Conservation (phyloP, 2,113 vertebrate species). For the Sylvicapra grimmia region DNA sequence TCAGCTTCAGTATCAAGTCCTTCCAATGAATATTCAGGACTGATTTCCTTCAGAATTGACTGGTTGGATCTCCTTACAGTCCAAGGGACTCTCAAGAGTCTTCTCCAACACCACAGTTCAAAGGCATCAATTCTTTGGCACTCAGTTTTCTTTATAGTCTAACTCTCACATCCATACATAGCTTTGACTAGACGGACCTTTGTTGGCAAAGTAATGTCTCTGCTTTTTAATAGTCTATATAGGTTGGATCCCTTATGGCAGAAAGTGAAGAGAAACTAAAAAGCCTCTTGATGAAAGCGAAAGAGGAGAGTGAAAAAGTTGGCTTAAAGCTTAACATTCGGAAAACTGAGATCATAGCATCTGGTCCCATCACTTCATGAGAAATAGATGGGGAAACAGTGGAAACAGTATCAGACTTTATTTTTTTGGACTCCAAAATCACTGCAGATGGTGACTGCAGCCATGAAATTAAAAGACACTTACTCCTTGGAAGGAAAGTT, state of each 20-base stretch:
- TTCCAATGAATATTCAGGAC: neutral
- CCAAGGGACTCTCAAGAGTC: neutral
- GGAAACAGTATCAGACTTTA: no score
- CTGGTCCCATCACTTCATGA: no score
- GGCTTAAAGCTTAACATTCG: no score
- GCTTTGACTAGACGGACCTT: neutral
- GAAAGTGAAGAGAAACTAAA: no score
- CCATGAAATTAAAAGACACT: no score
- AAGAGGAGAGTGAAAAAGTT: no score
- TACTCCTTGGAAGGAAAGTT: no score
- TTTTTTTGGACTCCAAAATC: no score
- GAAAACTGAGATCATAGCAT: no score
- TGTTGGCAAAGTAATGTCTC: neutral
- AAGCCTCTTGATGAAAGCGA: no score
- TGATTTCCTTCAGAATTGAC: neutral
- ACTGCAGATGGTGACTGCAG: no score
- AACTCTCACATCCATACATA: neutral
- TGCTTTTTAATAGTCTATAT: neutral
- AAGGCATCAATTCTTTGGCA: neutral
- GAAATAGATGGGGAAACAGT: no score
- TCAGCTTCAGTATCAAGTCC: neutral
- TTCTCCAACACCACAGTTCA: neutral
- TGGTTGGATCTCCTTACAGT: neutral
- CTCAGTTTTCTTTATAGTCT: neutral
- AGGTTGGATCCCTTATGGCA: neutral